Evolutionary conservation across 2,888 invertebrate species (phyloP).

Genomic region (Stenolophus ochropezus): DNA sequence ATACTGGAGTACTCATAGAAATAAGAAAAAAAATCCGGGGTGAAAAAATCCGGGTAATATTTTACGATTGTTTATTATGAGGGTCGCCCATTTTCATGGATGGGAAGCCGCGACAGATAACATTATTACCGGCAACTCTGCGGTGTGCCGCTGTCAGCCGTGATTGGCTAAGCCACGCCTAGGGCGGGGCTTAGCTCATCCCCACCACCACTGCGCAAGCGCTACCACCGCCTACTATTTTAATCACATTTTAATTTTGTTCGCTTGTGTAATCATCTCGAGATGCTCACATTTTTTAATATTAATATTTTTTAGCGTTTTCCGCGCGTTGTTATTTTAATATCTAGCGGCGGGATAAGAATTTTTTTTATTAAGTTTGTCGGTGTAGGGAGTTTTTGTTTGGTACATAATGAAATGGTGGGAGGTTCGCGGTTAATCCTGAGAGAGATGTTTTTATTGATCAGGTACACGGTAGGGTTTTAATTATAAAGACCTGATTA

Average conservation of each 20-base stretch:
- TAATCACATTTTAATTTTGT: conserved; percentile 59
- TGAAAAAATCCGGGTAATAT: conserved; percentile 36
- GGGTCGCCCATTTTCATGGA: conserved; percentile 21
- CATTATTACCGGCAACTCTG: conserved; percentile 69
- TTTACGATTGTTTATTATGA: conserved; percentile 53
- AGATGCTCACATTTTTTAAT: conserved; percentile 48
- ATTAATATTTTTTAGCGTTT: conserved; percentile 45
- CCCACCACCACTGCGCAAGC: conserved; percentile 64
- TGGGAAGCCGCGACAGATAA: conserved; percentile 61
- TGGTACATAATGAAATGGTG: neutral
- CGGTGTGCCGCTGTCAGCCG: conserved; percentile 68
- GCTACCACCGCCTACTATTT: conserved; percentile 42
- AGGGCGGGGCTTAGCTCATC: conserved; percentile 57
- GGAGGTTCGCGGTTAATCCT: neutral
- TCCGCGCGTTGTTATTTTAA: conserved; percentile 45
- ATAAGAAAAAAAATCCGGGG: conserved; percentile 14
- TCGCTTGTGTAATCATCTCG: conserved; percentile 42
- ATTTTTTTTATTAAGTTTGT: conserved; percentile 49
- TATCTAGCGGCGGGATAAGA: conserved; percentile 25
- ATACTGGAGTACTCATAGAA: neutral
- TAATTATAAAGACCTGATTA: neutral
- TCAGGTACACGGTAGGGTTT: neutral
- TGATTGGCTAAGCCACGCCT: conserved; percentile 67
- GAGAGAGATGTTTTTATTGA: conserved; percentile 22
- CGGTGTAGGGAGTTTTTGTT: conserved; percentile 28